Evolutionary conservation across 2,113 vertebrate species (phyloP), one percentile per base, ranked within the genome.

Genomic region (Odontesthes bonariensis): DNA sequence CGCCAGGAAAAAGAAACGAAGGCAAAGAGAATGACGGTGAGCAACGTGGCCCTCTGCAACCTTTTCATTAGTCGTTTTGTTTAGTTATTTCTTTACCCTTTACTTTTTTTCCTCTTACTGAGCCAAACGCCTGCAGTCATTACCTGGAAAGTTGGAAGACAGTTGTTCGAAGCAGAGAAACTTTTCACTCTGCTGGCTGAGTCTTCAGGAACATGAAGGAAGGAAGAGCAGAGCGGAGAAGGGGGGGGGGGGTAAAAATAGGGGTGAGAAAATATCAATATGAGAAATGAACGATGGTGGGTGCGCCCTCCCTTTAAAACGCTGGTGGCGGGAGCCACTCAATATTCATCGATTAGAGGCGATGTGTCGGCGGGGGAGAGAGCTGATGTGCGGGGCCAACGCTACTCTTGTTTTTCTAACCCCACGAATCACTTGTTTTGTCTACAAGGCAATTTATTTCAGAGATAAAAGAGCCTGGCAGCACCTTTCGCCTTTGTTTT

Each of bases 381-480:
- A 46, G 68, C 75, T 53, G 76, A 76, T 55, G 77, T 55, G 67
- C 47, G 31, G 76, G 56, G 76, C 73, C 77, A 70, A 58, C 0
- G 72, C 90, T 82, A 62, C 81, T 60, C 79, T 83, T 76, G 64
- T 88, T 87, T 84, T 77, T 81, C 74, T 60, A 89, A 84, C 85
- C 83, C 70, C 13, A 40, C 27, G 54, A 83, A 88, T 90, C 66
- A 89, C 65, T 79, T 84, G 69, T 88, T 91, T 91, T 91, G 81
- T 86, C 83, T 89, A 85, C 85, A 87, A 86, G 89, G 89, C 81
- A 91, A 91, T 92, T 91, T 93, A 89, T 91, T 88, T 84, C 1
- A 10, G 73, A 87, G 86, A 88, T 90, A 86, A 92, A 91, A 86
- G 73, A 83, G 77, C 68, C 66, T 31, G 42, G 53, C 79, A 32